Evolutionary conservation across 1,140 invertebrate genomes (phyloP), one percentile per base, ranked within the genome.

Genomic region (Pogonognathellus flavescens): DNA sequence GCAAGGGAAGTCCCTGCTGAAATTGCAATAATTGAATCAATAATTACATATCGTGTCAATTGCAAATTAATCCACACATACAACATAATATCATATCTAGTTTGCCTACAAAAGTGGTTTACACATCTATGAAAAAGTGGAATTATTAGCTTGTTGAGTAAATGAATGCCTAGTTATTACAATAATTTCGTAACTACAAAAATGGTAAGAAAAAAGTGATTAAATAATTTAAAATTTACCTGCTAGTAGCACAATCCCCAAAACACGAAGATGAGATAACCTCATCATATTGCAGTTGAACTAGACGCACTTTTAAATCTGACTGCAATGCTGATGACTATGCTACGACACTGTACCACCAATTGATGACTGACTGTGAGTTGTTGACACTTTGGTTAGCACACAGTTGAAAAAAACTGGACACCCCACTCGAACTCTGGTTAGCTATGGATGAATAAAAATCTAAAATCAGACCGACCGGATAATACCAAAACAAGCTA

Each of bases 251-350:
- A 76, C 14, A 50, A 76, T 76, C 49, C 70, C 70, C 49, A 41
- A 76, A 76, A 31, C n/a, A 7, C 31, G 25, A 76, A 50, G 41
- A 76, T 76, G 70, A 76, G 41, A 50, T 76, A 50, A 76, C 25
- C 41, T 49, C 70, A 76, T 76, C 16, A 49, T 76, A 14, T 14
- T n/a, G n/a, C 53, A 57, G 31, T 76, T 6, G 62, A 66, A 66
- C 62, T 76, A 76, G 70, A 76, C n/a, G n/a, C 41, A 76, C 70
- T 76, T n/a, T 49, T 41, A 31, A 76, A 31, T 41, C 49, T 25
- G 31, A n/a, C 6, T 10, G 31, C 31, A 50, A n/a, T 50, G n/a
- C 70, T n/a, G n/a, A n/a, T n/a, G 70, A n/a, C 70, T 41, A 50
- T n/a, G n/a, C n/a, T n/a, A n/a, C n/a, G n/a, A n/a, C 25, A 50